Base-by-base conservation (phyloP, 2,113 vertebrate genomes). In the Elephas maximus region DNA sequence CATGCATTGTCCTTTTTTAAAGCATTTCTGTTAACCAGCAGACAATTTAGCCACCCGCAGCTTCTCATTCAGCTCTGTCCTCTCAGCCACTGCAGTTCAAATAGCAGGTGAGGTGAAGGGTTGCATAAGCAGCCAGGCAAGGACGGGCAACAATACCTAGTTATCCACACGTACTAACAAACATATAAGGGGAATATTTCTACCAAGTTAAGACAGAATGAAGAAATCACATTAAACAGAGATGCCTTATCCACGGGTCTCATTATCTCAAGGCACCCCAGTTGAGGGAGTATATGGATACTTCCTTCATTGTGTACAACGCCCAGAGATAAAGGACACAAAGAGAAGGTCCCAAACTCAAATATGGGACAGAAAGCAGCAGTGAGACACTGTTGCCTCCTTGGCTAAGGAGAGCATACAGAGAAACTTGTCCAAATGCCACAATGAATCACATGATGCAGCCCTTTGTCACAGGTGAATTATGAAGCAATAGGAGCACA, bases 181-280 rank as follows among this genome's bases (percentile, higher is more conserved):
- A 53, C 88, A 37, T 60, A 17, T 21, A 53, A 67, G 63, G 80
- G 77, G 62, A 82, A n/a, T 67, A 17, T 82, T 53, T 51, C 60
- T 33, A 51, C 53, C 65, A 87, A 77, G 76, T 44, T 81, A 80
- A 74, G 74, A 81, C 48, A 77, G 77, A 90, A 88, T 12, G 80
- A 81, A 67, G 87, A 73, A 73, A 74, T 87, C 81, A 17, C 28
- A 26, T 17, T 10, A 89, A 91, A 37, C 41, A 5, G 62, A 53
- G 37, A 76, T 71, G 21, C 41, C 71, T 48, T 73, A 63, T 44
- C 30, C 51, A 90, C 62, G 84, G 57, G 11, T 80, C 90, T 96
- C 97, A 93, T 96, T 97, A 96, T 96, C 87, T 84, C 86, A 26
- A 89, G 89, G 45, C n/a, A 17, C 33, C 91, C 81, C 51, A 6